Conservation (phyloP, 2,797 vertebrate genomes). For the Danio jaintianensis region DNA sequence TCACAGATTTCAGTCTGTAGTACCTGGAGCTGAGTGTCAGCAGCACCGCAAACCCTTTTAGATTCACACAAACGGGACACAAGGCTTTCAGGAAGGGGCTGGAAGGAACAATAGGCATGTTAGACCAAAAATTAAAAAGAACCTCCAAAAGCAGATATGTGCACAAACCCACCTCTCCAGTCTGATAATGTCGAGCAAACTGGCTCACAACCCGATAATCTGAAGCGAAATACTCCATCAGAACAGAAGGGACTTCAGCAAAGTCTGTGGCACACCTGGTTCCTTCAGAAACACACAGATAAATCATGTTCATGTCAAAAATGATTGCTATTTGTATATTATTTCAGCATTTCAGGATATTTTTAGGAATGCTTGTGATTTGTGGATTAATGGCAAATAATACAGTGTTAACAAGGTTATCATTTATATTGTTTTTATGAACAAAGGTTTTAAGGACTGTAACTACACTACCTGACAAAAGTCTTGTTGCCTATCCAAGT, state of each 20-base stretch:
- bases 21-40: conserved; percentile 96
- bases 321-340: no score
- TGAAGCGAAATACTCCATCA: conserved; percentile 97
- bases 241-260: conserved; percentile 95
- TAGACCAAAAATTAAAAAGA: no score
- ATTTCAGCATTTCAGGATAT: no score
- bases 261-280: conserved; percentile 97
- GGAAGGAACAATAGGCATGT: not conserved
- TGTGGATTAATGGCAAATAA: no score
- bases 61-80: conserved; percentile 93
- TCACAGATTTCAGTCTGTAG: not conserved
- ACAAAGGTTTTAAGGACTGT: no score
- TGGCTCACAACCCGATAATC: conserved; percentile 94
- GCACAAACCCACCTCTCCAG: conserved; percentile 85
- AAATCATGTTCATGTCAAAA: no score
- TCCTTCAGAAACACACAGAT: conserved; percentile 74
- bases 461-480: no score
- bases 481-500: no score
- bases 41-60: conserved; percentile 92
- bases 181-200: conserved; percentile 95
- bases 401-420: no score
- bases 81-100: conserved; percentile 90
- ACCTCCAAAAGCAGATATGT: not conserved
- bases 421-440: no score
- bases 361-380: no score